A percentile compares a stretch with the other conserved stretches of the same genome.
phyloP scores from a whole-genome alignment of 2,888 invertebrate genomes.

The Lepidonotus clava region DNA sequence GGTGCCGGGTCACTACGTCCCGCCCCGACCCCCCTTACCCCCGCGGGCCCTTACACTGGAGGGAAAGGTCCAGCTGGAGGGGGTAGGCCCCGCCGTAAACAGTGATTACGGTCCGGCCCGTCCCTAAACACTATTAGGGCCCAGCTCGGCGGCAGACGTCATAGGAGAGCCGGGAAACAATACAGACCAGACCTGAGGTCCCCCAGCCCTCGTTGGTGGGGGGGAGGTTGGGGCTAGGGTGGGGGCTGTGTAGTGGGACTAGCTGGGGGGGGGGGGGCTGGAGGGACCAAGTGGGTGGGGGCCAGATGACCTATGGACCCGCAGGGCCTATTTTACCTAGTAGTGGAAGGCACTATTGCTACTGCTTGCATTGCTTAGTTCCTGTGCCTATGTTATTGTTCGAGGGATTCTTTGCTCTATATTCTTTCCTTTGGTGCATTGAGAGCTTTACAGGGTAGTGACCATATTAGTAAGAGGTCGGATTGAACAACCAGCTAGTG shows the following conservation, averaged over 20 bases:
- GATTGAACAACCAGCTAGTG: no score
- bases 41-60: not conserved
- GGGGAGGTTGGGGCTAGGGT: not conserved
- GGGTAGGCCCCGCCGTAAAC: not conserved
- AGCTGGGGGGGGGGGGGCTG: not conserved
- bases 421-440: no score
- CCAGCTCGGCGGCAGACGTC: not conserved
- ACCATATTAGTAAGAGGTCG: no score
- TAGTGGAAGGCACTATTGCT: no score
- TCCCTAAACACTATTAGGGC: conserved; percentile 2
- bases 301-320: no score
- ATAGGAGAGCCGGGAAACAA: not conserved
- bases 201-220: not conserved
- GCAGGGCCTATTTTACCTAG: no score
- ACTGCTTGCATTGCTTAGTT: no score
- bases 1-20: not conserved
- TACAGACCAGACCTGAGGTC: not conserved
- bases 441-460: no score
- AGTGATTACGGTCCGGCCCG: conserved; percentile 14
- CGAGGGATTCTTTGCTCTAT: no score
- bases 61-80: not conserved
- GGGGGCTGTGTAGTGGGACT: not conserved
- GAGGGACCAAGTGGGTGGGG: not conserved
- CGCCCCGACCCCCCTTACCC: not conserved
- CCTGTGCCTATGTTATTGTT: no score